Evolutionary conservation across 1,140 invertebrate species (phyloP).

Genomic region (Meloidogyne exigua): DNA sequence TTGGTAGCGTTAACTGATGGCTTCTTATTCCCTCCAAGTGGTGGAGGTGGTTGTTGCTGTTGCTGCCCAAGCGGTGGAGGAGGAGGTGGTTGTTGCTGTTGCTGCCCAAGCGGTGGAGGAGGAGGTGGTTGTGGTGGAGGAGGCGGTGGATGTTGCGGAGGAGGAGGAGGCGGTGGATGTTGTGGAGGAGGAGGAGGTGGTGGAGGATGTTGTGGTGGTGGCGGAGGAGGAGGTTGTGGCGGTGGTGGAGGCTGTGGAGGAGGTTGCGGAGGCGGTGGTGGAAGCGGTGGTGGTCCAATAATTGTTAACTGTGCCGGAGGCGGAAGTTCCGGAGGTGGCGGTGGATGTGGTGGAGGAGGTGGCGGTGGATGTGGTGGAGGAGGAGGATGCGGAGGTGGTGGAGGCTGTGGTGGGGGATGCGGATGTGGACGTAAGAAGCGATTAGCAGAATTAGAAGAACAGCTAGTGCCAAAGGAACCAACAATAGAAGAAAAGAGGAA

Average conservation of each 20-base stretch:
- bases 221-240: neutral
- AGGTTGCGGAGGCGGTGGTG: neutral
- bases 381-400: neutral
- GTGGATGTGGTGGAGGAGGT: neutral
- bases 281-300: neutral
- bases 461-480: neutral
- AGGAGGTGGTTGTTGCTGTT: no score
- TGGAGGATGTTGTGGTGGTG: neutral
- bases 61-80: no score
- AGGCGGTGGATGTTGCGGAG: no score
- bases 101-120: no score
- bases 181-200: neutral
- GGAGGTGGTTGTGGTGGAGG: no score
- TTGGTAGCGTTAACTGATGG: no score
- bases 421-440: neutral
- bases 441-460: neutral
- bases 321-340: neutral
- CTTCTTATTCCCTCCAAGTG: no score
- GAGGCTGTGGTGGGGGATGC: neutral
- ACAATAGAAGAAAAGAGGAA: neutral
- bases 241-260: conserved; percentile 24
- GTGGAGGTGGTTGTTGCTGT: no score
- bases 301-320: neutral
- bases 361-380: neutral
- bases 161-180: no score